phyloP scores from a whole-genome alignment of 2,888 invertebrate species.

The Incurvaria masculella region DNA sequence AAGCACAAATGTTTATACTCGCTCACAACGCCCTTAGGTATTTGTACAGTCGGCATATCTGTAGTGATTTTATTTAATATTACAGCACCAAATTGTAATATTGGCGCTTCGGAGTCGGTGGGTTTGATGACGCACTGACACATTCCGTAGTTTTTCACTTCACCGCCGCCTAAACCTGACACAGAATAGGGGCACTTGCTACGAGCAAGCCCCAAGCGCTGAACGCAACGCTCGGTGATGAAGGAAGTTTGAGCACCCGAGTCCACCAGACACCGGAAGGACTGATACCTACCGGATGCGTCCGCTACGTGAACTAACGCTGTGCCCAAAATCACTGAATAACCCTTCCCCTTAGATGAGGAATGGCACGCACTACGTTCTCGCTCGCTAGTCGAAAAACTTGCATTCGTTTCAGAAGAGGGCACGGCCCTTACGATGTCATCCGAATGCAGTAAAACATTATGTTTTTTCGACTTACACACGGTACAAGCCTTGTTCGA shows the following conservation, averaged over 20 bases:
- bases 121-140: slow-evolving; percentile 4
- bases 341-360: not conserved
- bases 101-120: not conserved
- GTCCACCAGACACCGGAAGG: slow-evolving; percentile 4
- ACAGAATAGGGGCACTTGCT: slow-evolving; percentile 3
- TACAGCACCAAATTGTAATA: not conserved
- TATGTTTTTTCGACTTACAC: too few relatives aligned
- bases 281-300: not conserved
- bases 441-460: too few relatives aligned
- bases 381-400: too few relatives aligned
- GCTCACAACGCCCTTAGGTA: not conserved
- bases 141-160: slow-evolving; percentile 5
- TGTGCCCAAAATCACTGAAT: slow-evolving; percentile 5
- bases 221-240: slow-evolving; percentile 4
- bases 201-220: slow-evolving; percentile 3
- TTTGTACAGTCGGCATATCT: not conserved
- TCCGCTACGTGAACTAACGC: not conserved
- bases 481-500: too few relatives aligned
- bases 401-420: too few relatives aligned
- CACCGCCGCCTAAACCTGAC: not conserved
- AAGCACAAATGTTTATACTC: not conserved
- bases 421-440: too few relatives aligned
- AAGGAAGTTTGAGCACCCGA: slow-evolving; percentile 8
- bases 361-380: too few relatives aligned
- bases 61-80: not conserved